These are phyloP conservation scores for Rhabdophis nuchalis DNA, from an alignment of 2,797 vertebrate species.

Conservation along the genomic window DNA sequence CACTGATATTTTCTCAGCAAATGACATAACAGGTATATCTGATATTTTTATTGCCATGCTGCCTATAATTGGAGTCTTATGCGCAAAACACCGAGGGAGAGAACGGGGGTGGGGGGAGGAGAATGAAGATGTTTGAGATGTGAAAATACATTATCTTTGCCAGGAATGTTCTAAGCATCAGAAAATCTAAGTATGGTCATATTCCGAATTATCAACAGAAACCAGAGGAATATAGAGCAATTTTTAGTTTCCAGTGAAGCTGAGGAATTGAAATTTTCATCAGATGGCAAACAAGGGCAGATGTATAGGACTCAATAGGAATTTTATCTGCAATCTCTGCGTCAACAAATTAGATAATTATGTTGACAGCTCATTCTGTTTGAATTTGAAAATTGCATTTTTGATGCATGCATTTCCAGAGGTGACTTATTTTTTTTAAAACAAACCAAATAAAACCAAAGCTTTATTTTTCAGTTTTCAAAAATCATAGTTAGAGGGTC, in stretches of 20 bases:
- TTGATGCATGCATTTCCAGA: constrained; percentile 32
- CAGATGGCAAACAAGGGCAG: constrained; percentile 36
- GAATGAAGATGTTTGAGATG: not conserved
- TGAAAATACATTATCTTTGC: not conserved
- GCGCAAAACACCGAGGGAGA: not conserved
- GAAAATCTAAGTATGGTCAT: not conserved
- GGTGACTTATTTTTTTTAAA: constrained; percentile 8
- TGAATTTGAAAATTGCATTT: constrained; percentile 61
- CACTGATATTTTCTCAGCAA: not conserved
- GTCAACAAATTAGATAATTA: constrained; percentile 51
- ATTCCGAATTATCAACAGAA: not conserved
- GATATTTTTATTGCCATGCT: not conserved
- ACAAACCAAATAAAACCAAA: not conserved
- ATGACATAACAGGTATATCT: not conserved
- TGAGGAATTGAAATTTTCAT: constrained; percentile 2
- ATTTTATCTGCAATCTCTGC: constrained; percentile 6
- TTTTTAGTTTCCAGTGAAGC: not conserved
- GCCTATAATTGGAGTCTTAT: not conserved
- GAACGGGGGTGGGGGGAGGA: not conserved
- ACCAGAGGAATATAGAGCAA: not conserved
- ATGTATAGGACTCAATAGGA: constrained; percentile 1
- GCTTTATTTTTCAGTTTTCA: not conserved
- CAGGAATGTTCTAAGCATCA: rapidly evolving
- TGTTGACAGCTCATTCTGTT: constrained; percentile 50
- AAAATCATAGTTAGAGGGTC: not conserved